These are phyloP conservation scores for Synanthedon andrenaeformis DNA, from an alignment of 2,888 invertebrate genomes.

Conservation along the genomic window DNA sequence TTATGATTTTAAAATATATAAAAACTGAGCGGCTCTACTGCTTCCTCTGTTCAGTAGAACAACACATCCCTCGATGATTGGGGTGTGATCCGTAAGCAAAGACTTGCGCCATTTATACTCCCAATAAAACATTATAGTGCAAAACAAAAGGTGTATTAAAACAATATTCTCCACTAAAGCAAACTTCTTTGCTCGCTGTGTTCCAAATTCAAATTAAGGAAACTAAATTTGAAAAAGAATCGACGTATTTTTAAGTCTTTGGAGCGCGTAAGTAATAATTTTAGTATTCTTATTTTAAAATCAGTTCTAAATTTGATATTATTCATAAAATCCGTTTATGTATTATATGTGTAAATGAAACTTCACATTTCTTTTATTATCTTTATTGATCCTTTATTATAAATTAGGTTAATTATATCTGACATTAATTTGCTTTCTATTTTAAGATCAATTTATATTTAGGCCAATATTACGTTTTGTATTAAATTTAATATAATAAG, in stretches of 20 bases:
- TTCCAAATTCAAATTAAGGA: background rate
- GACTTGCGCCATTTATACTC: constrained; percentile 41
- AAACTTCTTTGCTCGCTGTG: background rate
- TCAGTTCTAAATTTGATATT: background rate
- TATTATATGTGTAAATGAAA: no score
- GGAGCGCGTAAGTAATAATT: constrained; percentile 38
- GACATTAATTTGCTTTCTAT: background rate
- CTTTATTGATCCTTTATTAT: background rate
- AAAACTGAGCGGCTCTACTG: constrained; percentile 22
- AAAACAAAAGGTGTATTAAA: constrained; percentile 25
- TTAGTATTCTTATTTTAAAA: constrained; percentile 9
- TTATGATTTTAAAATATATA: no score
- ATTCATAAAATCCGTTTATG: background rate
- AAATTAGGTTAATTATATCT: background rate
- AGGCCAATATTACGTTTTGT: background rate
- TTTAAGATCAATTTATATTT: background rate
- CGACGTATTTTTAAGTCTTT: background rate
- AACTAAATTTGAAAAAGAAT: background rate
- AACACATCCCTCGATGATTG: constrained; percentile 43
- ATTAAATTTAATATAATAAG: background rate
- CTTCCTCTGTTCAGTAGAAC: constrained; percentile 28
- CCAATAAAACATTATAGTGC: constrained; percentile 38
- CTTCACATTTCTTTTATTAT: no score
- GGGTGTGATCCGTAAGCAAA: constrained; percentile 56
- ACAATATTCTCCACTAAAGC: background rate